A percentile compares a stretch with the other conserved stretches of the same genome.
Conservation (phyloP, 30 jellyfish, hydroid and myxozoan genomes). For the Hydractinia echinata region DNA sequence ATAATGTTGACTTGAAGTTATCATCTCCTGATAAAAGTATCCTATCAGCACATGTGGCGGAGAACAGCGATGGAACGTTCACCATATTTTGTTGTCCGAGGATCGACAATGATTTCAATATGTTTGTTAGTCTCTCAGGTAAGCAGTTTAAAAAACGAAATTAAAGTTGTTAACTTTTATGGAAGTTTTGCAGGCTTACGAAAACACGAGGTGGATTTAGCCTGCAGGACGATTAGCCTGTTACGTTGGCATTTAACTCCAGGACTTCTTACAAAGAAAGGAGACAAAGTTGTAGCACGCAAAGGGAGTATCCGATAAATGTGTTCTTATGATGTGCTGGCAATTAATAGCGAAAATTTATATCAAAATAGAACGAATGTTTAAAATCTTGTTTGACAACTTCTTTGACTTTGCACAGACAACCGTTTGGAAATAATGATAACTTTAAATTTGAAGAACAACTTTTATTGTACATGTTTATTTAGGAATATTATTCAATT, state of each 20-base stretch:
- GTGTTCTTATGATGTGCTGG: neutral
- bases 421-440: too few relatives aligned
- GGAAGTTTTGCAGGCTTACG: constrained; percentile 75
- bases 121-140: constrained; percentile 70
- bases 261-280: constrained; percentile 67
- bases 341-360: too few relatives aligned
- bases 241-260: constrained; percentile 98
- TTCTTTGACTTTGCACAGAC: too few relatives aligned
- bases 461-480: too few relatives aligned
- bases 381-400: too few relatives aligned
- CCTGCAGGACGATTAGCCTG: constrained; percentile 89
- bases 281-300: constrained; percentile 48
- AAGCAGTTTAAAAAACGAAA: constrained; percentile 58
- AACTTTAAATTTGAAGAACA: too few relatives aligned
- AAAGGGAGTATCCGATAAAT: constrained; percentile 1
- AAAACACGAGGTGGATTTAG: constrained; percentile 74
- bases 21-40: constrained; percentile 90
- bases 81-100: constrained; percentile 89
- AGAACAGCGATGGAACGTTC: constrained; percentile 78
- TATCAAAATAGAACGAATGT: too few relatives aligned
- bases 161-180: constrained; percentile 63
- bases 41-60: constrained; percentile 92
- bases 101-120: constrained; percentile 62
- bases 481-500: too few relatives aligned
- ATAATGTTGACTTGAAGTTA: constrained; percentile 60